Percentiles rank a stretch among this genome's conserved stretches.
Conservation (phyloP, 1,140 invertebrate species). For the Bombus waltoni region DNA sequence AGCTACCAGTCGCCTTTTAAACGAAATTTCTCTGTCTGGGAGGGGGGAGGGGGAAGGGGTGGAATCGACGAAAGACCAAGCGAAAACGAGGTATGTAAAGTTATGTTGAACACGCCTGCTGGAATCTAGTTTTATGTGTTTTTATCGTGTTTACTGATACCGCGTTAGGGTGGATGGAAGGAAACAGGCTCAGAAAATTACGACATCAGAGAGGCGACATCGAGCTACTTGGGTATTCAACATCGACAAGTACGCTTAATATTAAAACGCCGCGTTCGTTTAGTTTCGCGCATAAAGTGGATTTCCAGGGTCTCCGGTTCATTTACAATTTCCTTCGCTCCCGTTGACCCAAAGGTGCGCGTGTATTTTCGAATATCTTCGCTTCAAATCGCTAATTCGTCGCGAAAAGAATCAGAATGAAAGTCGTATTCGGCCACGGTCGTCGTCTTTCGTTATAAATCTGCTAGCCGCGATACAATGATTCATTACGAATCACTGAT, state of each 20-base stretch:
- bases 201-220: not conserved
- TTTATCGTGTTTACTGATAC: not conserved
- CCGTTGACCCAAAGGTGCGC: not conserved
- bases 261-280: not conserved
- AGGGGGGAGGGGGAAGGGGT: not conserved
- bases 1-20: not conserved
- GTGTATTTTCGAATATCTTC: not conserved
- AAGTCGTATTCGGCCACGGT: not conserved
- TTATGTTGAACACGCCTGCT: not conserved
- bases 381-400: not conserved
- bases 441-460: not conserved
- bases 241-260: constrained; percentile 15
- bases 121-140: constrained; percentile 8
- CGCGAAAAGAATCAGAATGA: not conserved
- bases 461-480: not conserved
- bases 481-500: not conserved
- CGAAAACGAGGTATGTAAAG: not conserved
- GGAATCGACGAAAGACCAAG: not conserved
- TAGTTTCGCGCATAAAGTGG: not conserved
- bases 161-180: too few species aligned
- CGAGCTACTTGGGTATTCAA: constrained; percentile 23
- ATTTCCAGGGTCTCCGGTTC: not conserved
- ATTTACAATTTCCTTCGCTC: constrained; percentile 1
- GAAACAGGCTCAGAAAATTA: not conserved
- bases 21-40: not conserved